Evolutionary conservation across 2,797 vertebrate species (phyloP).

Genomic region (Limosa lapponica): DNA sequence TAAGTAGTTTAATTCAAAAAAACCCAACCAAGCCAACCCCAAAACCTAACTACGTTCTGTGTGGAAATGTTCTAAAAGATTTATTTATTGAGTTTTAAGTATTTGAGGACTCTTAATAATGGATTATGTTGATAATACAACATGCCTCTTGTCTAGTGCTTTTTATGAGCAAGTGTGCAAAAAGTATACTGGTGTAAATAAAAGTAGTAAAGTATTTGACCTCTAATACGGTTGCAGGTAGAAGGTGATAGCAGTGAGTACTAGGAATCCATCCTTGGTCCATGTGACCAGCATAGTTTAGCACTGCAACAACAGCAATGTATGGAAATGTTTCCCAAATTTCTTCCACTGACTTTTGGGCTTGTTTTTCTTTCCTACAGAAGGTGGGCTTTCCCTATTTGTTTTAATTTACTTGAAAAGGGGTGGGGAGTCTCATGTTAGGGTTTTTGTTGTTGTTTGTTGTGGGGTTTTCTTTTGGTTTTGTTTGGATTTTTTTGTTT

Average conservation of each 20-base stretch:
- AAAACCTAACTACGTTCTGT: neutral
- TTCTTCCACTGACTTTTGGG: neutral
- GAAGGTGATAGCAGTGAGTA: neutral
- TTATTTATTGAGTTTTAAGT: neutral
- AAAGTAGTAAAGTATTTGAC: no score
- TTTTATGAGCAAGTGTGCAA: neutral
- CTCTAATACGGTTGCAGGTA: neutral
- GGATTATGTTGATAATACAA: neutral
- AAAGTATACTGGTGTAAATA: neutral
- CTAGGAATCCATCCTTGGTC: neutral
- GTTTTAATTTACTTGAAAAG: neutral
- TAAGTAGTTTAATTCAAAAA: neutral
- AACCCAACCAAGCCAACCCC: accelerated
- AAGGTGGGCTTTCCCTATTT: neutral
- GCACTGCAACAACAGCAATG: neutral
- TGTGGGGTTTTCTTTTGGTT: neutral
- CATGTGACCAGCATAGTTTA: neutral
- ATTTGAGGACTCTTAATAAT: neutral
- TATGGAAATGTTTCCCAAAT: neutral
- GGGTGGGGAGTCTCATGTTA: accelerated
- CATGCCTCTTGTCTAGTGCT: neutral
- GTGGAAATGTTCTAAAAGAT: neutral
- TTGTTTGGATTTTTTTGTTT: neutral
- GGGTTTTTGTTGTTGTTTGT: neutral
- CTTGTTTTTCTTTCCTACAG: neutral